A percentile compares a stretch with the other conserved stretches of the same genome.
Conservation (phyloP, 2,888 invertebrate genomes). For the Sepioteuthis lessoniana region DNA sequence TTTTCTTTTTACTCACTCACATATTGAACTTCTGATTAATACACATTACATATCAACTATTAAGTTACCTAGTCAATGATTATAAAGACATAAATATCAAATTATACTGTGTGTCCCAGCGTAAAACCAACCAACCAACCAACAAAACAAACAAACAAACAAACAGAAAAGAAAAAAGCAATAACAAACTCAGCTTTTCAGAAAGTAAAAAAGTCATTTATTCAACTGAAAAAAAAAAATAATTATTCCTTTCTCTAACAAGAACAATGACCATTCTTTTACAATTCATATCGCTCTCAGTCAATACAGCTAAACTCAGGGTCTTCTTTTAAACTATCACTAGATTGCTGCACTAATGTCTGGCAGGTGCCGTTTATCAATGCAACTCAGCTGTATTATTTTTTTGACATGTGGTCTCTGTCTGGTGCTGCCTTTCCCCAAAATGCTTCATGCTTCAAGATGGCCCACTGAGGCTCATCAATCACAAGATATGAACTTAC, state of each 20-base stretch:
- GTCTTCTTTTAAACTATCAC: not conserved
- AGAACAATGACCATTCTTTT: too few species aligned
- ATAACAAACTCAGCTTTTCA: too few species aligned
- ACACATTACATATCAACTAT: not conserved
- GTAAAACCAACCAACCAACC: too few species aligned
- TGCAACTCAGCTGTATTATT: not conserved
- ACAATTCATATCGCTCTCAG: too few species aligned
- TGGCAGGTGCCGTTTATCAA: not conserved
- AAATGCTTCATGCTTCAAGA: not conserved
- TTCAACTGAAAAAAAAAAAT: too few species aligned
- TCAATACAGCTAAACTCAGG: not conserved
- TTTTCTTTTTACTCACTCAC: not conserved
- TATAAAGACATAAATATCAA: not conserved
- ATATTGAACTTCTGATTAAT: not conserved
- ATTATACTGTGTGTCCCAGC: too few species aligned
- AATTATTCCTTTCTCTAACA: not conserved
- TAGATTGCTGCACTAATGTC: not conserved
- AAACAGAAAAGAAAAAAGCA: too few species aligned
- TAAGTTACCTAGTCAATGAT: not conserved
- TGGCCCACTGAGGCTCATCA: not conserved
- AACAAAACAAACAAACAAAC: too few species aligned
- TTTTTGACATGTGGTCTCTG: not conserved
- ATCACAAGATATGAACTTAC: not conserved
- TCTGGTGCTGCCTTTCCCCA: not conserved
- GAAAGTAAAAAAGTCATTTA: too few species aligned